phyloP scores from a whole-genome alignment of 2,888 invertebrate genomes.

The Kuschelorhynchus macadamiae region DNA sequence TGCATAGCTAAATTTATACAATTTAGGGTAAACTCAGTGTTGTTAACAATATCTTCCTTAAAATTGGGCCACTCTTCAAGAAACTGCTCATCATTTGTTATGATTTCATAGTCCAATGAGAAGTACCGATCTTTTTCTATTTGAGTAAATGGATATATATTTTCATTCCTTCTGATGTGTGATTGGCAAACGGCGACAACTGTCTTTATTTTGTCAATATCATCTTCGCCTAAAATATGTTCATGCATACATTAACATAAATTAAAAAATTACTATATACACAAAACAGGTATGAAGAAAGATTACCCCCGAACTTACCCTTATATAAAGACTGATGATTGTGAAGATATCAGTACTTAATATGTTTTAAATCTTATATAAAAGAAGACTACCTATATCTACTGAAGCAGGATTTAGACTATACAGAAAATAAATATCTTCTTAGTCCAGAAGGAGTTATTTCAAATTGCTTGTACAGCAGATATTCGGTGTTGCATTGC shows the following conservation, averaged over 20 bases:
- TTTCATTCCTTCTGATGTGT: conserved; percentile 17
- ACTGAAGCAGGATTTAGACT: no score
- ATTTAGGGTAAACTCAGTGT: conserved; percentile 78
- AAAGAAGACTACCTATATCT: no score
- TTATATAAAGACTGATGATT: background rate
- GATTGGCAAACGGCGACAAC: conserved; percentile 11
- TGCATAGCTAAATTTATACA: conserved; percentile 86
- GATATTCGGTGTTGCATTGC: no score
- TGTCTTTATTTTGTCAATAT: conserved; percentile 23
- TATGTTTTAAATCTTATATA: no score
- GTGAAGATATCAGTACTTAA: no score
- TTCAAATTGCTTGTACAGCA: no score
- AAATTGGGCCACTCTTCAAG: conserved; percentile 71
- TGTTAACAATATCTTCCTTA: conserved; percentile 75
- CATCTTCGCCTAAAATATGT: conserved; percentile 24
- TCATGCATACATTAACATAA: background rate
- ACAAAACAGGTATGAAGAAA: no score
- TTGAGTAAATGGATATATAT: conserved; percentile 60
- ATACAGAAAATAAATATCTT: no score
- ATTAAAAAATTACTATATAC: background rate
- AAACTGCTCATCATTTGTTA: conserved; percentile 74
- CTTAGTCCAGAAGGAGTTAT: no score
- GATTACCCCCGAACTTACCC: no score
- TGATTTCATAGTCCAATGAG: conserved; percentile 72
- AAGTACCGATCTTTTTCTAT: conserved; percentile 74